Evolutionary conservation across 2,113 vertebrate species (phyloP).

Genomic region (Cercopithecus mona): DNA sequence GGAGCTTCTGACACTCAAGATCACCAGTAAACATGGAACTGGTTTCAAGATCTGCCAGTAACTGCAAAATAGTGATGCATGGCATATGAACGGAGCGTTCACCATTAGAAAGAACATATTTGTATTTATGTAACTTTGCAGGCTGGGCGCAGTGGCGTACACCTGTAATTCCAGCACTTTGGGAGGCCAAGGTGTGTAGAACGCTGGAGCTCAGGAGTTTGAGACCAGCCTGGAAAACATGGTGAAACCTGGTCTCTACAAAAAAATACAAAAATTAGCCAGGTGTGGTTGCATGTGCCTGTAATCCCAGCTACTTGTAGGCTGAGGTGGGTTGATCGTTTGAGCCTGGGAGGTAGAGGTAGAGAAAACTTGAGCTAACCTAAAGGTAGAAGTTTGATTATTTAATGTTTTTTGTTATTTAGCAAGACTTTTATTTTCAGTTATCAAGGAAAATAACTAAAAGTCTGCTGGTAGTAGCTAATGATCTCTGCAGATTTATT

Average conservation of each 20-base stretch:
- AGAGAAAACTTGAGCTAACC: not conserved
- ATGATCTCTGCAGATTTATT: not conserved
- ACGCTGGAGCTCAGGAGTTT: too few species aligned
- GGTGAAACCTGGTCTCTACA: too few species aligned
- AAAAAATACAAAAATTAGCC: too few species aligned
- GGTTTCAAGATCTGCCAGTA: constrained; percentile 97
- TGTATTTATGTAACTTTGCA: not conserved
- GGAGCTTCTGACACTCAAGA: constrained; percentile 96
- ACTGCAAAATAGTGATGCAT: constrained; percentile 80
- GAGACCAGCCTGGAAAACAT: too few species aligned
- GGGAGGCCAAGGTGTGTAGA: too few species aligned
- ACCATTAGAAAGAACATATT: not conserved
- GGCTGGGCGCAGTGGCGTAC: not conserved
- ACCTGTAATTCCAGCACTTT: too few species aligned
- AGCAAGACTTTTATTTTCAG: not conserved
- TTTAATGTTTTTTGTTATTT: constrained; percentile 5
- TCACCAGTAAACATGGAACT: constrained; percentile 96
- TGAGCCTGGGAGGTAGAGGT: too few species aligned
- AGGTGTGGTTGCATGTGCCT: too few species aligned
- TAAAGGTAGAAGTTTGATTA: not conserved
- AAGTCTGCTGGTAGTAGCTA: not conserved
- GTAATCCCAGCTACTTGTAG: too few species aligned
- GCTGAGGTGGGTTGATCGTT: too few species aligned
- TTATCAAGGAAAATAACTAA: not conserved
- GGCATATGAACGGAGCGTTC: not conserved